These are phyloP conservation scores for Poecilia latipinna DNA, from an alignment of 2,113 vertebrate genomes.

Conservation along the genomic window DNA sequence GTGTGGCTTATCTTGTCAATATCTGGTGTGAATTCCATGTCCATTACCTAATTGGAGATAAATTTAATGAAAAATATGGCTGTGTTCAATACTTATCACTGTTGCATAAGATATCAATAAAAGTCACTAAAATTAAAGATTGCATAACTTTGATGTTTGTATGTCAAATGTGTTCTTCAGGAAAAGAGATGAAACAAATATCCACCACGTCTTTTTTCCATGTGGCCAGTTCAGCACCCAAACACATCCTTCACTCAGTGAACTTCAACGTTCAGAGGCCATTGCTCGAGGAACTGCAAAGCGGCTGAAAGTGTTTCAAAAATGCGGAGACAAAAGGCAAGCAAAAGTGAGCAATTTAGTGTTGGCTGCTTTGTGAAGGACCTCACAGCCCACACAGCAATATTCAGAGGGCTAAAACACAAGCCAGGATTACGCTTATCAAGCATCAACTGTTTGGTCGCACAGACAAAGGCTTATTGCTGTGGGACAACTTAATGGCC, in stretches of 20 bases:
- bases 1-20: too few species aligned
- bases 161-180: not conserved
- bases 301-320: conserved; percentile 70
- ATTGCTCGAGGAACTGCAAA: conserved; percentile 59
- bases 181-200: conserved; percentile 17
- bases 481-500: conserved; percentile 73
- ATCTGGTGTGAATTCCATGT: not conserved
- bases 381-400: conserved; percentile 69
- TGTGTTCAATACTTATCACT: not conserved
- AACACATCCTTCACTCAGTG: conserved; percentile 39
- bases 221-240: conserved; percentile 43
- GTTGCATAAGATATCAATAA: not conserved
- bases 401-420: conserved; percentile 67
- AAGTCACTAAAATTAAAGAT: not conserved
- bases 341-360: conserved; percentile 72
- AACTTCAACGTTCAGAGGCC: conserved; percentile 67
- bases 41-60: not conserved
- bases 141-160: too few species aligned
- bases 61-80: not conserved
- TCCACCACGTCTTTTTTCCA: conserved; percentile 22
- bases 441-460: conserved; percentile 74
- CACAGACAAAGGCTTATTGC: conserved; percentile 73
- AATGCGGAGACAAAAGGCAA: conserved; percentile 77
- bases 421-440: conserved; percentile 75
- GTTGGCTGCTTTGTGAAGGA: conserved; percentile 69